Conservation (phyloP, 2,113 vertebrate genomes). For the Stomatorhinus ivindoensis region DNA sequence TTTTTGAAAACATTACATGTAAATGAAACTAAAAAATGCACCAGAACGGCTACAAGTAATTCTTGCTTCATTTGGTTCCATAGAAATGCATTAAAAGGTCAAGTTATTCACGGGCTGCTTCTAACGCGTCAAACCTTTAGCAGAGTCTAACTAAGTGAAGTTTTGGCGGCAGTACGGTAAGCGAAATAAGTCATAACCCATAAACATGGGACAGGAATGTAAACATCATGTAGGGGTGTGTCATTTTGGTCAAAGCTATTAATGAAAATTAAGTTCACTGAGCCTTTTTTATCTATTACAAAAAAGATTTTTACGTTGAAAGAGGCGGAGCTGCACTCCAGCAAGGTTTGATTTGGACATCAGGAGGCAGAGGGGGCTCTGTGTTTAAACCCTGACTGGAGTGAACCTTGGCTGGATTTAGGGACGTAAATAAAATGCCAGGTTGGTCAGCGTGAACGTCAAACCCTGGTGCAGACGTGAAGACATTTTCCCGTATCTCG, state of each 20-base stretch:
- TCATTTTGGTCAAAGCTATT: not conserved
- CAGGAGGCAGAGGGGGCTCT: not conserved
- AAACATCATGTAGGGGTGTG: not conserved
- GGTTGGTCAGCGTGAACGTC: not conserved
- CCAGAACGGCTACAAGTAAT: not conserved
- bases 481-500: not conserved
- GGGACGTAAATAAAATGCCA: not conserved
- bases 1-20: not conserved
- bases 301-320: not conserved
- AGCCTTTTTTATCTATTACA: not conserved
- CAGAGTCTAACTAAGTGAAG: not conserved
- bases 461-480: not conserved
- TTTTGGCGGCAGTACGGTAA: not conserved
- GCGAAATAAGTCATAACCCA: not conserved
- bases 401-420: not conserved
- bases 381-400: not conserved
- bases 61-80: not conserved
- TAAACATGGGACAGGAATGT: not conserved
- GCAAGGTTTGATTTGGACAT: not conserved
- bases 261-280: not conserved
- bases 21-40: not conserved
- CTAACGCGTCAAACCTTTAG: not conserved
- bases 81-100: not conserved
- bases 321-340: not conserved
- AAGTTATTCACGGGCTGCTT: not conserved